Evolutionary conservation across 2,888 invertebrate species (phyloP).

Genomic region (Ophion obscuratus): DNA sequence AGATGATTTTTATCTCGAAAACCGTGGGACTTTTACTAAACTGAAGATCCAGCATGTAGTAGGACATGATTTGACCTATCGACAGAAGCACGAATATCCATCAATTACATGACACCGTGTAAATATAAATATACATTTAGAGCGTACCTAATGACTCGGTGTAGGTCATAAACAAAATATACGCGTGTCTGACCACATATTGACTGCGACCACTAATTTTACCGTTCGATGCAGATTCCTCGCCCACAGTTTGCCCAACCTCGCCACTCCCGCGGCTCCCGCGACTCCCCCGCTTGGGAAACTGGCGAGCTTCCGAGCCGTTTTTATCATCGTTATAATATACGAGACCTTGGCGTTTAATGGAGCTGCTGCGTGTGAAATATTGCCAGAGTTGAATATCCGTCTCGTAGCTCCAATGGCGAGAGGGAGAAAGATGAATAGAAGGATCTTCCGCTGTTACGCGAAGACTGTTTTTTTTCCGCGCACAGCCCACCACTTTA

Average conservation of each 20-base stretch:
- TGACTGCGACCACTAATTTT: constrained; percentile 67
- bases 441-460: constrained; percentile 44
- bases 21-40: too few relatives aligned
- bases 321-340: constrained; percentile 51
- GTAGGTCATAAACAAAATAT: constrained; percentile 22
- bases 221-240: constrained; percentile 59
- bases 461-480: constrained; percentile 27
- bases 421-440: neutral
- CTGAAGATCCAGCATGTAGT: too few relatives aligned
- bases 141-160: constrained; percentile 25
- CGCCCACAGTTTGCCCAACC: neutral
- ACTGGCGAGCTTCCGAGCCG: constrained; percentile 39
- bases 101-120: constrained; percentile 18
- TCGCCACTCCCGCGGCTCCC: neutral
- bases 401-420: constrained; percentile 9
- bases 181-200: constrained; percentile 55
- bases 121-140: constrained; percentile 6
- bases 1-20: too few relatives aligned
- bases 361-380: constrained; percentile 55
- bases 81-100: too few relatives aligned
- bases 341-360: constrained; percentile 41
- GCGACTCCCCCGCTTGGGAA: constrained; percentile 32
- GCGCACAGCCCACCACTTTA: constrained; percentile 29
- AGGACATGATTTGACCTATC: too few relatives aligned
- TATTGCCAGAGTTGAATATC: constrained; percentile 55